These are phyloP conservation scores for Vipera latastei DNA, from an alignment of 2,797 vertebrate genomes.

Conservation along the genomic window DNA sequence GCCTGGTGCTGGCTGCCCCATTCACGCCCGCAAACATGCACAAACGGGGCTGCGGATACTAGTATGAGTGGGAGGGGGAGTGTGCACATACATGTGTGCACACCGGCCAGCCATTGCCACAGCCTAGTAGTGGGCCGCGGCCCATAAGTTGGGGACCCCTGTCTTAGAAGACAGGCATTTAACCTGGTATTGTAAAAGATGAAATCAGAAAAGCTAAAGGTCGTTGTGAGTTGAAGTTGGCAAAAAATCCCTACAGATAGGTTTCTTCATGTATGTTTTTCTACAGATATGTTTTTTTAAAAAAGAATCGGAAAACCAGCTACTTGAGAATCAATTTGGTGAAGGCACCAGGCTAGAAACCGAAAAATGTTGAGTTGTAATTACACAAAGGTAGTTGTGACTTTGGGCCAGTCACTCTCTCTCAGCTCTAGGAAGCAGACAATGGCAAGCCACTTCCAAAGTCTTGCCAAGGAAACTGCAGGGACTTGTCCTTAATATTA, in stretches of 20 bases:
- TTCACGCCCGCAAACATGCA: too few relatives aligned
- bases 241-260: background rate
- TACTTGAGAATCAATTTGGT: background rate
- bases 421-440: background rate
- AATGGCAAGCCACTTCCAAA: background rate
- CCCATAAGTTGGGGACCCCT: too few relatives aligned
- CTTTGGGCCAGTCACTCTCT: background rate
- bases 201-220: background rate
- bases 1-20: too few relatives aligned
- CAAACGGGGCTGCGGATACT: too few relatives aligned
- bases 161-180: background rate
- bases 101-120: too few relatives aligned
- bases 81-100: too few relatives aligned
- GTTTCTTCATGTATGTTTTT: background rate
- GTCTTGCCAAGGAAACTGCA: background rate
- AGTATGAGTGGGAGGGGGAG: too few relatives aligned
- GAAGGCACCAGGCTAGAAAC: background rate
- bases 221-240: background rate
- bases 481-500: background rate
- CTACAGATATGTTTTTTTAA: background rate
- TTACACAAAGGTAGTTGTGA: background rate
- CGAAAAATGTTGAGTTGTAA: background rate
- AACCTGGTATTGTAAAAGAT: background rate
- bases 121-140: too few relatives aligned
- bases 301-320: background rate